Evolutionary conservation across 1,140 invertebrate genomes (phyloP).

Genomic region (Sarcophaga bullata): DNA sequence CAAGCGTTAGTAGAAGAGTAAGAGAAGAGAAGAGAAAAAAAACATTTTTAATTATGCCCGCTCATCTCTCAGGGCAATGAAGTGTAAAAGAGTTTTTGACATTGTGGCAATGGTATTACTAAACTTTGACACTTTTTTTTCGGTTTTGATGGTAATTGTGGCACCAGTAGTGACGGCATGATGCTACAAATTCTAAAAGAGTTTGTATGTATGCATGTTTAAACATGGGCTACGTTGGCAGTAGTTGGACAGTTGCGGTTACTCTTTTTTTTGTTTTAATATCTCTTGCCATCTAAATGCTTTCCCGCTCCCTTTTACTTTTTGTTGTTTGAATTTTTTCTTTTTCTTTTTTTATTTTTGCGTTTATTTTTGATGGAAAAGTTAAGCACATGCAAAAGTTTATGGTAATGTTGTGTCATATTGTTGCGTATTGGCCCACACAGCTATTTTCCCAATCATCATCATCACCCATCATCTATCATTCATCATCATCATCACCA

Average conservation of each 20-base stretch:
- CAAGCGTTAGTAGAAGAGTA: background rate
- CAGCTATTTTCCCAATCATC: background rate
- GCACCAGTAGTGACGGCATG: background rate
- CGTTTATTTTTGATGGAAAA: background rate
- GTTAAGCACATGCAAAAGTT: background rate
- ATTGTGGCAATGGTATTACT: slow-evolving; percentile 10
- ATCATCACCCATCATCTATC: too few relatives aligned
- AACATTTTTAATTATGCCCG: background rate
- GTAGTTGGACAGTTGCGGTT: background rate
- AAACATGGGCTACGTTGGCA: background rate
- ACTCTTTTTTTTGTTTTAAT: too few relatives aligned
- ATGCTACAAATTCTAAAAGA: background rate
- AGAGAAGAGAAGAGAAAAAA: too few relatives aligned
- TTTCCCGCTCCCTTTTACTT: too few relatives aligned
- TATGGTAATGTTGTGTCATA: slow-evolving; percentile 20
- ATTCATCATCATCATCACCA: background rate
- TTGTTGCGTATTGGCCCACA: slow-evolving; percentile 10
- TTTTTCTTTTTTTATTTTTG: too few relatives aligned
- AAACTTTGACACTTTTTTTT: slow-evolving; percentile 18
- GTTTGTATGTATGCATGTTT: too few relatives aligned
- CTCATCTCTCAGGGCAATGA: slow-evolving; percentile 23
- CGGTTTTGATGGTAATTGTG: slow-evolving; percentile 10
- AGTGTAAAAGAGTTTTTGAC: slow-evolving; percentile 24
- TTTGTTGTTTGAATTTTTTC: too few relatives aligned
- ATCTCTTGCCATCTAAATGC: too few relatives aligned